Evolutionary conservation across 1,140 invertebrate species (phyloP), one percentile per base, ranked within the genome.

Genomic region (Pararge aegeria): DNA sequence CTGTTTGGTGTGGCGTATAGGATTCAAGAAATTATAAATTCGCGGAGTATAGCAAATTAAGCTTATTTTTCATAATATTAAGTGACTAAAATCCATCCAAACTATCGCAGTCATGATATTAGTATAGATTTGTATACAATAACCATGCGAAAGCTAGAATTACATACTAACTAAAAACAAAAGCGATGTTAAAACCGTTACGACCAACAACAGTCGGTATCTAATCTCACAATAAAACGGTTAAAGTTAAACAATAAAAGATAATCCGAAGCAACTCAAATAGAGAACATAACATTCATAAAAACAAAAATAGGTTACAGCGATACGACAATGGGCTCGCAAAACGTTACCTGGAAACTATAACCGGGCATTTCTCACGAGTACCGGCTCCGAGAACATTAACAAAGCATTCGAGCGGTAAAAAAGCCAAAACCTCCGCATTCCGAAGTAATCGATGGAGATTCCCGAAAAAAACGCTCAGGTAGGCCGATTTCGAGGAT

Each of bases 381-480:
- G 9, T 12, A 4, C 34, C 12, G n/a, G 18, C 7, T 0, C 38
- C 13, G 1, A 15, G 20, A n/a, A 46, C 34, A 51, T 30, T 49
- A 61, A 66, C 64, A 66, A 66, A 51, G 34, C 19, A 48, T 20
- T 30, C 12, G 46, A 24, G 20, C 34, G 42, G 48, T 24, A 48
- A 51, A 55, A 60, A 57, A 56, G 40, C 20, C 42, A 60, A 70
- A 53, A 70, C 55, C 55, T 44, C 51, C 64, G 69, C 72, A 69
- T 69, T 61, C 69, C 66, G 15, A 29, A 44, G 59, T 75, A 75
- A 73, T 72, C 67, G 67, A 42, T 55, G 73, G 73, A 64, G 68
- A 71, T 71, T 73, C 73, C 73, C 73, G 55, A 67, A 69, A 69
- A 69, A 68, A 55, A 55, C 16, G 29, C 37, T 13, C 68, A 69